These are phyloP conservation scores for Erinaceus europaeus DNA, from an alignment of 2,113 vertebrate genomes.

Conservation along the genomic window DNA sequence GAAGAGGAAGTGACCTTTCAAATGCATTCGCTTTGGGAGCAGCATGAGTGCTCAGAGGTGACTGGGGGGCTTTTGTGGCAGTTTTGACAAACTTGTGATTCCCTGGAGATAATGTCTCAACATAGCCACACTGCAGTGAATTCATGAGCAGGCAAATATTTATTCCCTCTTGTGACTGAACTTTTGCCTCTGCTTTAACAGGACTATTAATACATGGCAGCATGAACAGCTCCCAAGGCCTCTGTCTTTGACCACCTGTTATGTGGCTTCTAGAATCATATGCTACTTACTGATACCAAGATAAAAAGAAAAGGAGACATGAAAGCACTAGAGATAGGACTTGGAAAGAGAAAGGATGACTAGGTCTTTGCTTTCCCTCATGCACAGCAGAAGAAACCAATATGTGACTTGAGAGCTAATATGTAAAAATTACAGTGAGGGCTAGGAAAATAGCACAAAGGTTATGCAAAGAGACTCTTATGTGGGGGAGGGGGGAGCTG, in stretches of 20 bases:
- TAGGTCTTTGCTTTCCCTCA: neutral
- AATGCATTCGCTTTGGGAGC: neutral
- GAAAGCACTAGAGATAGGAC: no score
- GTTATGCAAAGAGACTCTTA: no score
- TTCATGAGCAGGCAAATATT: constrained; percentile 49
- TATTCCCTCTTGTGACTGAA: constrained; percentile 41
- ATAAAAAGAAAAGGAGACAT: neutral
- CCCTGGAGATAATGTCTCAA: neutral
- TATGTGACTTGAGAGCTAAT: rapidly evolving
- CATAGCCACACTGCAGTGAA: neutral
- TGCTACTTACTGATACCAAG: neutral
- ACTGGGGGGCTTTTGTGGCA: neutral
- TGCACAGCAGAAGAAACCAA: neutral
- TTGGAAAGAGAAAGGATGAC: neutral
- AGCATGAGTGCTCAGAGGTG: neutral
- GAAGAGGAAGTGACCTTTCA: neutral
- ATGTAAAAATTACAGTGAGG: rapidly evolving
- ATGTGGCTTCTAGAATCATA: neutral
- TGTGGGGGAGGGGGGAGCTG: neutral
- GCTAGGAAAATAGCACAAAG: neutral
- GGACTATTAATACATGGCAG: constrained; percentile 16
- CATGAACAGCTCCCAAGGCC: neutral
- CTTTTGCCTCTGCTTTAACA: neutral
- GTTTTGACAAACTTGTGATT: constrained; percentile 9
- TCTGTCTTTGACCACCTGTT: neutral